Evolutionary conservation across 1,140 invertebrate species (phyloP), one percentile per base, ranked within the genome.

Genomic region (Bursaphelenchus mucronatus): DNA sequence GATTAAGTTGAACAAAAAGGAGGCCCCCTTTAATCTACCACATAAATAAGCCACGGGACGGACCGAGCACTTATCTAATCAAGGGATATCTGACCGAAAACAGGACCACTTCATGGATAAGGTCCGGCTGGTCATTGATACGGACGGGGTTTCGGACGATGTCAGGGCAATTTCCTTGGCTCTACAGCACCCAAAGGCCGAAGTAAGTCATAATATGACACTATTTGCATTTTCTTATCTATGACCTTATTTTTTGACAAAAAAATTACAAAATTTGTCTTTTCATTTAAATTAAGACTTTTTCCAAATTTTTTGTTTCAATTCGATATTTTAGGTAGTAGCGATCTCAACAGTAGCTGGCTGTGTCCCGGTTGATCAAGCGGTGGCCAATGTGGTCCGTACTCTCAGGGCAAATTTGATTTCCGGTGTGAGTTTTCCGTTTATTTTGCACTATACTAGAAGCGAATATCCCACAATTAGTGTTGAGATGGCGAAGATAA

Each of bases 91-190:
- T 30, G 30, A 30, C 30, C 30, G 30, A 30, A 30, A 30, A 5
- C 30, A 30, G 30, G 30, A 5, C 30, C 30, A 5, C 30, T 30
- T 30, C 30, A 30, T 30, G 30, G 30, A 30, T 30, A 63, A 61
- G 11, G 68, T 21, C 45, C 71, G 67, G 49, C 41, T 72, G 30
- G 50, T 75, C 11, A 76, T 76, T 57, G 75, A 78, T 52, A 69
- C 70, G 10, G 76, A 79, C 57, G 76, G 74, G 4, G 76, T 80
- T 11, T 59, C 64, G 8, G 76, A 79, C 50, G 76, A 79, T 58
- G 66, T 81, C 15, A 19, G 76, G 45, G 76, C 78, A 8, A 78
- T 79, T 47, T 76, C 76, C 10, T 40, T 79, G 43, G 76, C 76
- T 11, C 59, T 79, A 4, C 76, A 79, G 49, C 64, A 68, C 50